Conservation (phyloP, 2,888 invertebrate genomes). For the Tineola bisselliella region DNA sequence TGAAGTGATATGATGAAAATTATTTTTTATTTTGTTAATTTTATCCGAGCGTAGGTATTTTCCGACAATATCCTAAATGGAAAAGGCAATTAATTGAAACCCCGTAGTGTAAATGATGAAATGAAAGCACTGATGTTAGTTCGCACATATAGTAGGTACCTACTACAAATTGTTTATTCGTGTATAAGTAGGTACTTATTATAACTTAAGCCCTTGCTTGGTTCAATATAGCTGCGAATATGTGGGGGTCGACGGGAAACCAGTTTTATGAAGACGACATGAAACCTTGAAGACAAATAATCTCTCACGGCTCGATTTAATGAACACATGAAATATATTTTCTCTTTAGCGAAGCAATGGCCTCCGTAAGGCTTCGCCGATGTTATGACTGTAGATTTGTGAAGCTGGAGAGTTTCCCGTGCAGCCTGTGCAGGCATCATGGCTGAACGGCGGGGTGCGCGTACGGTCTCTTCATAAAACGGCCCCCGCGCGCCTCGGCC, state of each 20-base stretch:
- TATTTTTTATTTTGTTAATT: no score
- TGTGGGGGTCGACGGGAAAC: conserved; percentile 10
- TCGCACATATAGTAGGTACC: no score
- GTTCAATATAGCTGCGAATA: not conserved
- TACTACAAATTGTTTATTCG: no score
- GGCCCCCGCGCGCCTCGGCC: conserved; percentile 63
- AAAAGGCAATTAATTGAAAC: no score
- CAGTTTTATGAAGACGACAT: conserved; percentile 7
- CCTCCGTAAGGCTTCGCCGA: not conserved
- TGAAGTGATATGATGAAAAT: not conserved
- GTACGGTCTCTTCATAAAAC: conserved; percentile 41
- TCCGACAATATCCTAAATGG: no score
- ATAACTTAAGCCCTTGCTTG: not conserved
- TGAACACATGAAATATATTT: no score
- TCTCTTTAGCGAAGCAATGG: no score
- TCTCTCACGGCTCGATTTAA: not conserved
- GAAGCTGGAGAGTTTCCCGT: not conserved
- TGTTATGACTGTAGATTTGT: not conserved
- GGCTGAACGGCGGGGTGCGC: conserved; percentile 33
- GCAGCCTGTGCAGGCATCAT: not conserved
- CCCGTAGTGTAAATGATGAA: no score
- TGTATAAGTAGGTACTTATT: no score
- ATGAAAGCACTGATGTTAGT: no score
- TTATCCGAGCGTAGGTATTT: no score
- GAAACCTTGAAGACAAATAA: not conserved